Conservation (phyloP, 2,113 vertebrate species). For the Hyaena hyaena region DNA sequence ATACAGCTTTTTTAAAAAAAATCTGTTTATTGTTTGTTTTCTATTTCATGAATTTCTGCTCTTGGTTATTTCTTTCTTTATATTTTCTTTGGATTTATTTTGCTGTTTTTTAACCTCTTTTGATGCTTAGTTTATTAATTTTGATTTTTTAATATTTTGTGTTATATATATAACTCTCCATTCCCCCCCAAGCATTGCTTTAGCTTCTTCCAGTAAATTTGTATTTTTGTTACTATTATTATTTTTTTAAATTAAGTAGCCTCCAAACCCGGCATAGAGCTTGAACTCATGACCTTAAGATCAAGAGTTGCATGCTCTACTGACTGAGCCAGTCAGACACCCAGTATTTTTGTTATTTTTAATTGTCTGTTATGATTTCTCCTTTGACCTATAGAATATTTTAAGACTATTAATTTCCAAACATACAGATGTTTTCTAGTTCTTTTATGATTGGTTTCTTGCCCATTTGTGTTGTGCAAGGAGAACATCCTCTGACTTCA, state of each 20-base stretch:
- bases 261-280: background rate
- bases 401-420: constrained; percentile 37
- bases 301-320: background rate
- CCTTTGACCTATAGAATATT: constrained; percentile 19
- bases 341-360: constrained; percentile 13
- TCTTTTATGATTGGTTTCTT: constrained; percentile 34
- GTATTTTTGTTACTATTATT: background rate
- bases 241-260: background rate
- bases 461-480: background rate
- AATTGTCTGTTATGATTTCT: constrained; percentile 50
- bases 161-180: background rate
- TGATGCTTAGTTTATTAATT: constrained; percentile 40
- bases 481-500: background rate
- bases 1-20: background rate
- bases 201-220: constrained; percentile 57
- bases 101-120: constrained; percentile 16
- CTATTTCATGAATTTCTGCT: constrained; percentile 46
- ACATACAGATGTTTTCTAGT: constrained; percentile 21
- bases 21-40: constrained; percentile 7
- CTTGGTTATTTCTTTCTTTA: background rate
- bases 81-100: constrained; percentile 25
- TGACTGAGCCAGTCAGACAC: background rate
- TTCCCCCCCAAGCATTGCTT: constrained; percentile 15
- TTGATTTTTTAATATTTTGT: constrained; percentile 36
- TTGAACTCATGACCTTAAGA: background rate